Conservation (phyloP, 2,797 vertebrate genomes). For the Oryzias dopingdopingensis region DNA sequence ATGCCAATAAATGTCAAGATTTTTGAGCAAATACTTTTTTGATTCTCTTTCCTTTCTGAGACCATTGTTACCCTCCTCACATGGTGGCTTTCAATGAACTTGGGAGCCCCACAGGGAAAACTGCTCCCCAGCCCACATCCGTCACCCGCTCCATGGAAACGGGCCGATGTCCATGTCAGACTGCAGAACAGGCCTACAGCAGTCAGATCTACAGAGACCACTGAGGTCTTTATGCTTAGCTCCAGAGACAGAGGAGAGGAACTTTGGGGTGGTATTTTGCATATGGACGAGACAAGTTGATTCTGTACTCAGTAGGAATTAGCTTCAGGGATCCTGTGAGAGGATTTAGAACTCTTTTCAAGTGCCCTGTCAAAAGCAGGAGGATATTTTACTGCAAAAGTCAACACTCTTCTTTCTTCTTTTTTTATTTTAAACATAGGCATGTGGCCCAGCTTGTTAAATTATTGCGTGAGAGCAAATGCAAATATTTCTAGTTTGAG, state of each 20-base stretch:
- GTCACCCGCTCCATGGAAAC: slow-evolving; percentile 68
- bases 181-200: slow-evolving; percentile 36
- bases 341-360: slow-evolving; percentile 32
- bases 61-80: slow-evolving; percentile 20
- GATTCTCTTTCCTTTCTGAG: slow-evolving; percentile 30
- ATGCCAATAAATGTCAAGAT: not conserved
- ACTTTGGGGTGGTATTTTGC: slow-evolving; percentile 39
- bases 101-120: slow-evolving; percentile 49
- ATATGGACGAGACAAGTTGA: slow-evolving; percentile 47
- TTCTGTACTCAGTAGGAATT: slow-evolving; percentile 25
- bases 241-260: slow-evolving; percentile 10
- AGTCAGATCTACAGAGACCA: slow-evolving; percentile 45
- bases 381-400: slow-evolving; percentile 51
- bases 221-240: slow-evolving; percentile 29
- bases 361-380: slow-evolving; percentile 36
- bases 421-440: slow-evolving; percentile 4
- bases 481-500: not conserved
- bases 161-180: slow-evolving; percentile 45
- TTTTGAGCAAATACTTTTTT: slow-evolving; percentile 15
- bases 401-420: slow-evolving; percentile 22
- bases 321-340: slow-evolving; percentile 47
- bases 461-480: slow-evolving; percentile 1
- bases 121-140: slow-evolving; percentile 46
- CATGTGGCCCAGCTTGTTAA: not conserved
- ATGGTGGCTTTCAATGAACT: slow-evolving; percentile 40